Base-by-base conservation (phyloP, 2,888 invertebrate genomes). In the Oligia strigilis region DNA sequence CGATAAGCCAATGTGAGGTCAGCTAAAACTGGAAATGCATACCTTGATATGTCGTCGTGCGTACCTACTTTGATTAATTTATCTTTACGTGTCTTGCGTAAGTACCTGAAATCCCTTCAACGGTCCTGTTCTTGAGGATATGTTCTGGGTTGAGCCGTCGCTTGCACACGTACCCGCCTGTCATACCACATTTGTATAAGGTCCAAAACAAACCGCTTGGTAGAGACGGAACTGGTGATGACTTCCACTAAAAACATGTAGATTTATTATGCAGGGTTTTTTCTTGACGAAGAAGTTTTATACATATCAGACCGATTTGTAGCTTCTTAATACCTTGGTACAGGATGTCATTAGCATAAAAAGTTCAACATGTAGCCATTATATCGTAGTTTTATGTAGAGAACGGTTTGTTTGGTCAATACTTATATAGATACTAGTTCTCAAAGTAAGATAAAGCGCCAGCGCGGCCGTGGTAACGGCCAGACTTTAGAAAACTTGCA, bases 201-300 rank as follows among this genome's bases (percentile, higher is more conserved):
- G 97, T 97, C 98, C 98, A 98, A 93, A 98, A 98, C 17, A 98
- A 93, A 0, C 98, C 98, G 84, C 98, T 98, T 0, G 98, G 98
- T 72, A 98, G 95, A 78, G 97, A 97, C 1, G 97, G 97, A 0
- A 97, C 97, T 0, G 98, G 97, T 0, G 98, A 97, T 36, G 98
- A 97, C 88, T 97, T 97, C 98, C 98, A 98, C 94, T 98, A 97
- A 3, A 98, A 91, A 60, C 6, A 60, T n/a, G 2, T 23, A 43
- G 23, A 69, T 40, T 67, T 46, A 66, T 49, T 64, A 36, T 36
- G 4, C 0, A 14, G 1, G 23, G 1, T 8, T 23, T 49, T 17
- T 40, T 19, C 5, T 55, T n/a, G 40, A 40, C 1, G 2, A 3
- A 60, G 1, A n/a, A 4, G 14, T 29, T 67, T 78, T 49, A 4